Evolutionary conservation across 2,113 vertebrate species (phyloP).

Genomic region (Tinamus guttatus): DNA sequence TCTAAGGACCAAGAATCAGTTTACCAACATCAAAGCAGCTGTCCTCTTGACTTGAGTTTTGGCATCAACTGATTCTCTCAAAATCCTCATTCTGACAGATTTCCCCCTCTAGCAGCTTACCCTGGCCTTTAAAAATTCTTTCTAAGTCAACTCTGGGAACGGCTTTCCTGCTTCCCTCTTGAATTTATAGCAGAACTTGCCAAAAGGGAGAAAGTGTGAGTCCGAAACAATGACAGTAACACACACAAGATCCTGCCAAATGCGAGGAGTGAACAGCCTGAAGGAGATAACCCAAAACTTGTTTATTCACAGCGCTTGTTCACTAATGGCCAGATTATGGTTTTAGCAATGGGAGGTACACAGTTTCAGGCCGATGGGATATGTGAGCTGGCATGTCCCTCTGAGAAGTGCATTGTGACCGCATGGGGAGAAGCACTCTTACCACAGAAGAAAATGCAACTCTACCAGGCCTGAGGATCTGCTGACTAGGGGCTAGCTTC

Average conservation of each 20-base stretch:
- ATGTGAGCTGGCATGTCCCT: neutral
- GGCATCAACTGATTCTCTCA: neutral
- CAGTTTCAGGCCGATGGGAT: slow-evolving; percentile 4
- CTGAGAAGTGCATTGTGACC: slow-evolving; percentile 21
- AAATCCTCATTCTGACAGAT: slow-evolving; percentile 12
- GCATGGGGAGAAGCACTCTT: neutral
- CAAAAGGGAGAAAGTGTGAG: neutral
- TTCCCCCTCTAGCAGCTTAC: neutral
- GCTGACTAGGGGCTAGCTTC: neutral
- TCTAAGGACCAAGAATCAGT: neutral
- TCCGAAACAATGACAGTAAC: neutral
- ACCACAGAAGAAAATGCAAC: neutral
- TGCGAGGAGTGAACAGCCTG: neutral
- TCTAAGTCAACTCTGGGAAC: neutral
- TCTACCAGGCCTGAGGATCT: neutral
- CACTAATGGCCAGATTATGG: neutral
- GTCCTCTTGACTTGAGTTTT: neutral
- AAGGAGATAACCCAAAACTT: slow-evolving; percentile 7
- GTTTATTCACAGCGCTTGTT: neutral
- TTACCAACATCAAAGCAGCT: slow-evolving; percentile 17
- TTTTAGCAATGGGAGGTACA: slow-evolving; percentile 38
- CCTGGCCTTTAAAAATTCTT: slow-evolving; percentile 8
- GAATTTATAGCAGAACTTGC: slow-evolving; percentile 15
- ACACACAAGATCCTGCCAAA: neutral
- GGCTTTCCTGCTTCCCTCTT: neutral